Base-by-base conservation (phyloP, 2,797 vertebrate genomes). In the Xenops minutus region DNA sequence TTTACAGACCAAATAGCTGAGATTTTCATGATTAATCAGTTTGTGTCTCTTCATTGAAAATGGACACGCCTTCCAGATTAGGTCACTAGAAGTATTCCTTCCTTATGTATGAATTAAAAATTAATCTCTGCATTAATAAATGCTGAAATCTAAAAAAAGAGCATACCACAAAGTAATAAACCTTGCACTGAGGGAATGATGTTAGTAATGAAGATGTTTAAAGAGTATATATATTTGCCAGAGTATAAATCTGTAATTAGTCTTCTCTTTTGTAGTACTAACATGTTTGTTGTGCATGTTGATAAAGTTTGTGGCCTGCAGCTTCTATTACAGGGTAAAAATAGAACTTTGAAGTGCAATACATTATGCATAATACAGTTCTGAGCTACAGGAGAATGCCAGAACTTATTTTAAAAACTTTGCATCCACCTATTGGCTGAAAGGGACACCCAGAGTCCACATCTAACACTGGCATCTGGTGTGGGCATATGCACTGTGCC, bases 231-330 rank as follows among this genome's bases (percentile, higher is more conserved):
- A 29, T 64, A 74, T 91, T 81, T 93, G 82, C 88, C 87, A 96
- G 72, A 62, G 80, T 92, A 81, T 92, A 94, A 91, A 85, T 78
- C 67, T 90, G 64, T 94, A 97, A 97, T 97, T 97, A 94, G 95
- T 81, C 88, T 88, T 89, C 14, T 29, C 80, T 96, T 96, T 96
- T 94, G 93, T 96, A 94, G 88, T 69, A 41, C 76, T 92, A 89
- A 86, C 37, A 3, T 74, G 41, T 80, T 96, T 76, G 66, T 91
- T 91, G 76, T 88, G 80, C 43, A 13, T 51, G 85, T 58, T 79
- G 89, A 91, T 92, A 73, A 94, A 91, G 84, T 76, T 74, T 95
- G 1, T 91, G 95, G 95, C 97, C 96, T 95, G 84, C 67, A 92
- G 96, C 88, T 89, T 80, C 37, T 91, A 43, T 67, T 83, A 41